Base-by-base conservation (phyloP, 2,113 vertebrate genomes). In the Solea solea region DNA sequence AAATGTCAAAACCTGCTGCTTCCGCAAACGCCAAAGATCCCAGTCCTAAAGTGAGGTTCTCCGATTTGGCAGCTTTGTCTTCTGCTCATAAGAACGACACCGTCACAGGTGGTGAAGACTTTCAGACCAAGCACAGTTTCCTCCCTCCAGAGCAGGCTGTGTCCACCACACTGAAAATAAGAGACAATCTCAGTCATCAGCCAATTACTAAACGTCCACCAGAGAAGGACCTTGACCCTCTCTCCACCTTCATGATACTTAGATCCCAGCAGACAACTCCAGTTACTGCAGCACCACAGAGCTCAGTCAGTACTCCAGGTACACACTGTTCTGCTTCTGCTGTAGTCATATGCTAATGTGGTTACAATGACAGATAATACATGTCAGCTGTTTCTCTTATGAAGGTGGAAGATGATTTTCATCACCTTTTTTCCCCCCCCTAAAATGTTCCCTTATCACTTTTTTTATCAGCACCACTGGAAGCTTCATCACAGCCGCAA, bases 161-260 rank as follows among this genome's bases (percentile, higher is more conserved):
- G 9, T 10, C 59, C 50, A 40, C 54, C 16, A 65, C 10, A 34
- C 52, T 53, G 27, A 25, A 74, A 5, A 12, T 48, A 8, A 72
- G 44, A 63, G 54, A 67, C 8, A 2, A 12, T 25, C 69, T n/a
- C 4, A 74, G 34, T 50, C 55, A 41, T 44, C 10, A 42, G 15
- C 48, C 11, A 12, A 62, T 16, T 2, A 34, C n/a, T 1, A 63
- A 54, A 60, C 48, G 2, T 58, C 66, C 40, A 27, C 68, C 68
- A 12, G 41, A 73, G 25, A 63, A 67, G 15, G 65, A 72, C 64
- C 14, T 74, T 1, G 90, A 91, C 70, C 85, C 88, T 25, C 54
- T 93, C 55, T 69, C 75, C 64, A 73, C 44, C 54, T 92, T 93
- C 78, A 91, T 93, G 69, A 80, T 79, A 54, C 77, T 93, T 14